Evolutionary conservation across 2,113 vertebrate species (phyloP), one percentile per base, ranked within the genome.

Genomic region (Lycaon pictus): DNA sequence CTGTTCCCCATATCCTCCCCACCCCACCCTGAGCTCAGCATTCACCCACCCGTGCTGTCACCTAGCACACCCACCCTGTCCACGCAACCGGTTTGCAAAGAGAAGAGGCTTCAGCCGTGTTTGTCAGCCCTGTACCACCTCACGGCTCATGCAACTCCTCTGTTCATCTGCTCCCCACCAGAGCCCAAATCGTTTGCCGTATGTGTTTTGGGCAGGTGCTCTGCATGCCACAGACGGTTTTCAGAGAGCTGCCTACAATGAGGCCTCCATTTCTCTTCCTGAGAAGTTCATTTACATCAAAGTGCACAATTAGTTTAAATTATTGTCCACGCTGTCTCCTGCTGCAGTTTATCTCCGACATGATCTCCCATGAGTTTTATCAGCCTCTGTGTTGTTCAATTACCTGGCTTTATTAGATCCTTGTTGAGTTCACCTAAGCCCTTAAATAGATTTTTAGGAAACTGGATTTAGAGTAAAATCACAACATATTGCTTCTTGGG

Each of bases 401-500:
- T 88, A 96, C 65, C n/a, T 93, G 94, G 63, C 90, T 97, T 95
- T 97, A 97, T 97, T 95, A 95, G 85, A 94, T 87, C 88, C 88
- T 97, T 67, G 86, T 58, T 96, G 92, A 91, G 85, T 97, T 97
- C 97, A 96, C 97, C 84, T 95, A 93, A 97, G 60, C 89, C 94
- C 82, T 95, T 96, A 96, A 96, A 94, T 43, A 94, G 90, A 89
- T 95, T 96, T 96, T 96, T 94, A 96, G 94, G 77, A 96, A 98
- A 91, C 90, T 81, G 35, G 85, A 80, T 97, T 98, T 96, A 90
- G 62, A 97, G 94, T 91, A 95, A 97, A 97, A 95, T 93, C 91
- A 97, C 93, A 96, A 89, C 96, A 97, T 92, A 94, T 22, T 95
- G 93, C 79, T 95, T 79, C 65, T 80, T 96, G 93, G 88, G 94